Base-by-base conservation (phyloP, 2,113 vertebrate genomes). In the Spea bombifrons region DNA sequence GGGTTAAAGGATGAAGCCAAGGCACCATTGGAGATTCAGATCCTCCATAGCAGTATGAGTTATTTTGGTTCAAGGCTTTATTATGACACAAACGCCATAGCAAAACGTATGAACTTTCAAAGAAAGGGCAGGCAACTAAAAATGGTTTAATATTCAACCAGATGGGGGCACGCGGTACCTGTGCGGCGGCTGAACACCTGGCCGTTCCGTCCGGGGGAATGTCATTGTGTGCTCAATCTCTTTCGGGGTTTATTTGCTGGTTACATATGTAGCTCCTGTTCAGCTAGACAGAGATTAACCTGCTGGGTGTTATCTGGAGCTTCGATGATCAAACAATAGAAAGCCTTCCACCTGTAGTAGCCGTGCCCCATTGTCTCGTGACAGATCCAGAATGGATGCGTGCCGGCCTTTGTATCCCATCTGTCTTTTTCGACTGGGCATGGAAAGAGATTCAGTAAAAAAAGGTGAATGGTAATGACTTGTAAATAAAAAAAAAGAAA, bases 261-360 rank as follows among this genome's bases (percentile, higher is more conserved):
- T 68, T 17, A 68, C 44, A 68, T 52, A 67, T 12, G 16, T 65
- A 53, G 52, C 52, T 59, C 13, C 75, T 68, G 65, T 68, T 55
- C 75, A 68, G 48, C 50, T 68, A 75, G 47, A 65, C 46, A 17
- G 61, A 75, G 59, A 63, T 75, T 50, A 65, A 50, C 59, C 61
- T 7, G 61, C 5, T 17, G 8, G 4, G 7, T 30, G 4, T 64
- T 64, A 64, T 64, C 61, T 30, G 7, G 15, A 4, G 50, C 65
- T 59, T 44, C 75, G 16, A 53, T 16, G 17, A 46, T 16, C 17
- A 68, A 17, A 76, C 75, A 76, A 76, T 76, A 66, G 65, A 52
- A 57, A 64, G 65, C 50, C 65, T 50, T 68, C 67, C 52, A 64
- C 75, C 53, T 3, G 12, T 7, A 15, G 45, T 75, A 50, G 30